A percentile compares a stretch with the other conserved stretches of the same genome.
These are phyloP conservation scores for Orchesella cincta DNA, from an alignment of 1,140 invertebrate genomes.

Conservation along the genomic window DNA sequence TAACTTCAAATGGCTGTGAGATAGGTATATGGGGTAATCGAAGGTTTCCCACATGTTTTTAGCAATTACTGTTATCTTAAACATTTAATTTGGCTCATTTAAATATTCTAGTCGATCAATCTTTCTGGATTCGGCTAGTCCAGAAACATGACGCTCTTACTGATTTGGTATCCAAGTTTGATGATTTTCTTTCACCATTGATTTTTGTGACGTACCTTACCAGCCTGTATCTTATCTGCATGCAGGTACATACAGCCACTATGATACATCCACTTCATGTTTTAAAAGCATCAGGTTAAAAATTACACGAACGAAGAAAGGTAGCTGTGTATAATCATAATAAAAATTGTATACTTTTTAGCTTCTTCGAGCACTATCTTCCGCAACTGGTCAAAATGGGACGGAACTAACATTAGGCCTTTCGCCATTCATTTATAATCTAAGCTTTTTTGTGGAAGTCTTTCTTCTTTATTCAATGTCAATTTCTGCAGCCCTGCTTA, in stretches of 20 bases:
- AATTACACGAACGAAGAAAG: no score
- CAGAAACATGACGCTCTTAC: neutral
- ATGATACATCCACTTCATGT: no score
- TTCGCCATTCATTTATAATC: neutral
- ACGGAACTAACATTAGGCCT: neutral
- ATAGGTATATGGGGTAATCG: no score
- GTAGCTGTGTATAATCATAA: no score
- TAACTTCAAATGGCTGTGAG: no score
- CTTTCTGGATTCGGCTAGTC: neutral
- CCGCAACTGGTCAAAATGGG: neutral
- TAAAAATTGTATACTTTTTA: no score
- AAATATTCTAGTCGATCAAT: neutral
- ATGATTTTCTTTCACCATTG: neutral
- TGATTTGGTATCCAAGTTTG: neutral
- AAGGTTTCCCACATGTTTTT: no score
- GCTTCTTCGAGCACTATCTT: neutral
- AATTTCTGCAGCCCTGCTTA: neutral
- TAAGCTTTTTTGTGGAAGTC: neutral
- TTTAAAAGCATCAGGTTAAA: no score
- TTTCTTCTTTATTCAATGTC: neutral
- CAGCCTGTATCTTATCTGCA: neutral
- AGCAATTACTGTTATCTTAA: no score
- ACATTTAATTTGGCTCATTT: no score
- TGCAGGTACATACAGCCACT: no score
- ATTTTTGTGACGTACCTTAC: neutral